Evolutionary conservation across 2,888 invertebrate genomes (phyloP).

Genomic region (Aphodius granarius): DNA sequence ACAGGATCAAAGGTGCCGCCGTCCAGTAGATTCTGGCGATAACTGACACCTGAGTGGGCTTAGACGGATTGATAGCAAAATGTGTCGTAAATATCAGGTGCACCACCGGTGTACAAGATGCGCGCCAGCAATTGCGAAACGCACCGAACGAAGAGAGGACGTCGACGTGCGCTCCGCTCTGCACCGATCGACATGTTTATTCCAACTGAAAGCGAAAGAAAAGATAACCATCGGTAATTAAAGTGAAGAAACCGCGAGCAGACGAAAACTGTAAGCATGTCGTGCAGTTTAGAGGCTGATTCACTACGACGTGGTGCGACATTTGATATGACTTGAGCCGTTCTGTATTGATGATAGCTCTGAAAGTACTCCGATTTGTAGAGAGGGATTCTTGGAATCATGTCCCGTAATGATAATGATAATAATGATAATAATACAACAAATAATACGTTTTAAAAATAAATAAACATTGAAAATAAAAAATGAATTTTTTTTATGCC

Average conservation of each 20-base stretch:
- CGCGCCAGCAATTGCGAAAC: background rate
- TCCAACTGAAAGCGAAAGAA: constrained; percentile 15
- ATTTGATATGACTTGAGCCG: background rate
- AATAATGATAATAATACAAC: too few relatives aligned
- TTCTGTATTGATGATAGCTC: background rate
- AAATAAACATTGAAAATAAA: too few relatives aligned
- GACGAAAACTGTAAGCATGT: background rate
- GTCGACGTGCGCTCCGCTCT: background rate
- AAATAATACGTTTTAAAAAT: too few relatives aligned
- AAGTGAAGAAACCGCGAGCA: constrained; percentile 11
- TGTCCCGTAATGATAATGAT: too few relatives aligned
- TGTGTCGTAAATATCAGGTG: constrained; percentile 36
- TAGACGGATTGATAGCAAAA: constrained; percentile 41
- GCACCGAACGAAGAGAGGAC: constrained; percentile 15
- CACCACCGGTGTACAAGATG: background rate
- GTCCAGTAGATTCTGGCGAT: constrained; percentile 38
- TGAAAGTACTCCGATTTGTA: background rate
- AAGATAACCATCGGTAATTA: constrained; percentile 22
- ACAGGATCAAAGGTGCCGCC: constrained; percentile 39
- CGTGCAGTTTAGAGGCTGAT: background rate
- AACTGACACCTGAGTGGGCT: constrained; percentile 39
- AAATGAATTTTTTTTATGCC: too few relatives aligned
- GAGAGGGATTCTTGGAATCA: background rate
- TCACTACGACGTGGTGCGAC: background rate
- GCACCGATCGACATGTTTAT: constrained; percentile 22